Evolutionary conservation across 2,113 vertebrate genomes (phyloP), one percentile per base, ranked within the genome.

Genomic region (Leptosomus discolor): DNA sequence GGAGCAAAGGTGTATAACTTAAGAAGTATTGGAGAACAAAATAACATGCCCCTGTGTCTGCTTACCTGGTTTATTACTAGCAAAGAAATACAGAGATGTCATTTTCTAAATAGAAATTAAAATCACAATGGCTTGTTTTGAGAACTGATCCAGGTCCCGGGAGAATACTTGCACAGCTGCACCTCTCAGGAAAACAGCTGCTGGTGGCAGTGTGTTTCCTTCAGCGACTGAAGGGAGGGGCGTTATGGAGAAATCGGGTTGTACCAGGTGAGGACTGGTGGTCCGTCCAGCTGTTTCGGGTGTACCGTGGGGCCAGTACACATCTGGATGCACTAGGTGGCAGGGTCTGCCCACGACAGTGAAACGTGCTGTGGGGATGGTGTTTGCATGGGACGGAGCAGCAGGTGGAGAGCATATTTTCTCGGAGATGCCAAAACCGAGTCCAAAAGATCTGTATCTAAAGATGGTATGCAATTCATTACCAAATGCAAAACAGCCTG

Each of bases 281-380:
- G 9, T 87, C 50, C 1, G 2, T 24, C 32, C 71, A 82, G 29
- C 57, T 79, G 21, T 75, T 88, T 30, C 2, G 61, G 58, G 58
- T 79, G 48, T 80, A 43, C 46, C 0, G 0, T 65, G 26, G 65
- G 58, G 41, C 87, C 83, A 95, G 53, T 95, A 83, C 94, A 80
- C 75, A 73, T 89, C 80, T 96, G 83, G 88, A 88, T 93, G 88
- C 97, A 88, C 96, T 92, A 98, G 97, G 88, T 97, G 97, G 97
- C 95, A 95, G 94, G 56, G 83, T 96, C 63, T 96, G 93, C 93
- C 88, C 22, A 30, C 15, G 41, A 57, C 65, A 91, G 75, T 4
- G 57, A 32, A 80, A 53, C 45, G 12, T 0, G 7, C 61, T 12
- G 32, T 58, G 73, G 68, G 68, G 92, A 61, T 90, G 26, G 32